Conservation (phyloP, 2,113 vertebrate genomes). For the Sceloporus undulatus region DNA sequence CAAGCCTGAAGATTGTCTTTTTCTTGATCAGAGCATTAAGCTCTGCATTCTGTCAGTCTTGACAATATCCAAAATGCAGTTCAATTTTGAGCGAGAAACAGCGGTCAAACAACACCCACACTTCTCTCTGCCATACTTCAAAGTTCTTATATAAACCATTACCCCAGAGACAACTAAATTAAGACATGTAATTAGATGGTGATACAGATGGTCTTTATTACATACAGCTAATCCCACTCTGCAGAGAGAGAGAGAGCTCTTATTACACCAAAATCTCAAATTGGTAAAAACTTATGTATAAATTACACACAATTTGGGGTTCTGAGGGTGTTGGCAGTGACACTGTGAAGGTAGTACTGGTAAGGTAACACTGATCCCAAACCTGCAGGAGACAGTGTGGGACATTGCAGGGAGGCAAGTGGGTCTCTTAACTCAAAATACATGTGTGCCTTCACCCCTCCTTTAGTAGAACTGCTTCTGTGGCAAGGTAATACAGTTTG, state of each 20-base stretch:
- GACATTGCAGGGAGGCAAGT: neutral
- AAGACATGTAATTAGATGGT: neutral
- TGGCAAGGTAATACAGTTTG: neutral
- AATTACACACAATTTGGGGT: neutral
- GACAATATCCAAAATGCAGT: neutral
- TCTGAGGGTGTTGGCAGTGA: neutral
- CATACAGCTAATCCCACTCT: neutral
- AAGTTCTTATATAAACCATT: neutral
- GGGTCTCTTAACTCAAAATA: neutral
- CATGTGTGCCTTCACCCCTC: no score
- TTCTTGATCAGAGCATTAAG: neutral
- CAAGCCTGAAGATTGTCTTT: neutral
- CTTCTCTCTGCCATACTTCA: neutral
- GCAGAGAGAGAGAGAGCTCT: neutral
- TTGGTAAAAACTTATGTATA: slow-evolving; percentile 9
- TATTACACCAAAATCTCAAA: neutral
- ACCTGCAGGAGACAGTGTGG: neutral
- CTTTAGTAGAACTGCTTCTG: neutral
- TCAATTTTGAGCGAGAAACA: neutral
- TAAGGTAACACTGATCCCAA: neutral
- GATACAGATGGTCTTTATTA: slow-evolving; percentile 22
- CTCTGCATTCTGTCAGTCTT: no score
- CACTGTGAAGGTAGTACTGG: neutral
- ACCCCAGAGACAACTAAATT: neutral
- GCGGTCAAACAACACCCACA: neutral